Conservation (phyloP, 2,113 vertebrate species). For the Rhizomys pruinosus region DNA sequence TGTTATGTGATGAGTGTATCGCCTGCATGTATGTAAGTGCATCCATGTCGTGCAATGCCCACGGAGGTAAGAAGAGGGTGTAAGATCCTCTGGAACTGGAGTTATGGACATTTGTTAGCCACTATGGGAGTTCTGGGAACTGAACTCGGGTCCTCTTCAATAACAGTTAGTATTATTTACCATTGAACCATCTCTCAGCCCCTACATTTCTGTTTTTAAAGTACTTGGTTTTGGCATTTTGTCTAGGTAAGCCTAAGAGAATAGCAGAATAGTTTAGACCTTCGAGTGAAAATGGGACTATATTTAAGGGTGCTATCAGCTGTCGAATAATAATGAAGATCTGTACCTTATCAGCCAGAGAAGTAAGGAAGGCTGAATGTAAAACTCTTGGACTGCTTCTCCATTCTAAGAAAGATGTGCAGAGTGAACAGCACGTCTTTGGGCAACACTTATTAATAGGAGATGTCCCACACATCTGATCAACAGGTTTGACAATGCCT, state of each 20-base stretch:
- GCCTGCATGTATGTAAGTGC: too few relatives aligned
- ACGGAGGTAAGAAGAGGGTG: too few relatives aligned
- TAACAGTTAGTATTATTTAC: too few relatives aligned
- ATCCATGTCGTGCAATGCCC: too few relatives aligned
- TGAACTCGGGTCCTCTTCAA: too few relatives aligned
- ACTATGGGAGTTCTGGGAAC: too few relatives aligned
- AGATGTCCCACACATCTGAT: neutral
- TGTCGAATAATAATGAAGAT: neutral
- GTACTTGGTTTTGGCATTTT: neutral
- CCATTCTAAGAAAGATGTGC: neutral
- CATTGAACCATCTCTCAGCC: neutral
- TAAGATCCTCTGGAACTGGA: too few relatives aligned
- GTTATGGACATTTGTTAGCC: too few relatives aligned
- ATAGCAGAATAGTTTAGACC: neutral
- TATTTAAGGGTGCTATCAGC: neutral
- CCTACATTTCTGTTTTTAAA: neutral
- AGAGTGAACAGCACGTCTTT: neutral
- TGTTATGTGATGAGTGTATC: too few relatives aligned
- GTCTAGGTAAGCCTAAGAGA: neutral
- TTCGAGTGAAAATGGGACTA: neutral
- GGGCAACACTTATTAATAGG: neutral
- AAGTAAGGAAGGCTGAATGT: too few relatives aligned
- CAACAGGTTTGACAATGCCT: neutral
- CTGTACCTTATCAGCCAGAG: neutral
- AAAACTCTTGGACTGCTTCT: neutral